phyloP scores from a whole-genome alignment of 2,888 invertebrate species.

The Mesorhabditis sp. region DNA sequence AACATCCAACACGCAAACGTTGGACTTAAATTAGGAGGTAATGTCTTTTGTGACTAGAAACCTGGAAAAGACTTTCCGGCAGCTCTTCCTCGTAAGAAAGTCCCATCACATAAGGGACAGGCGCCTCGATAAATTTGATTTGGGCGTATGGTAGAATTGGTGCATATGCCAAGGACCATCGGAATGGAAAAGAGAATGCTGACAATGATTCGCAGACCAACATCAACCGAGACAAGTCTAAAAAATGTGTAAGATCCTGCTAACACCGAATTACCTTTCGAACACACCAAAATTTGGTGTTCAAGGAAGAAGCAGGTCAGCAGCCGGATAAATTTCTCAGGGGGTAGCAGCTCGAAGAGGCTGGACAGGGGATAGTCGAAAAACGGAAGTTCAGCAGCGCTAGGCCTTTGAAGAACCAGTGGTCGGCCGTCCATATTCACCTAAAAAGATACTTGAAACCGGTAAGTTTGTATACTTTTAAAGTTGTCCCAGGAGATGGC shows the following conservation, averaged over 20 bases:
- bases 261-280: conserved; percentile 70
- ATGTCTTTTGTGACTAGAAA: conserved; percentile 16
- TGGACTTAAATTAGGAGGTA: conserved; percentile 68
- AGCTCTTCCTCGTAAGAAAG: conserved; percentile 62
- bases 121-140: conserved; percentile 91
- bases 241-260: conserved; percentile 43
- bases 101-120: conserved; percentile 97
- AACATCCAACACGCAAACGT: conserved; percentile 89
- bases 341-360: conserved; percentile 67
- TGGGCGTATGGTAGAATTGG: conserved; percentile 83
- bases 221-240: conserved; percentile 91
- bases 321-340: conserved; percentile 82
- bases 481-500: conserved; percentile 82
- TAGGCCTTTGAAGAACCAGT: conserved; percentile 56
- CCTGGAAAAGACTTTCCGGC: conserved; percentile 51
- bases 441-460: conserved; percentile 15
- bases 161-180: conserved; percentile 98
- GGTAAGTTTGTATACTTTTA: conserved; percentile 65
- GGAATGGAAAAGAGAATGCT: conserved; percentile 84
- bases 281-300: conserved; percentile 89
- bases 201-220: conserved; percentile 89
- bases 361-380: conserved; percentile 86
- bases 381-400: conserved; percentile 77
- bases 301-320: conserved; percentile 91
- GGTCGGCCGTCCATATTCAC: conserved; percentile 28